A percentile compares a stretch with the other conserved stretches of the same genome.
These are phyloP conservation scores for Andrena bicolor DNA, from an alignment of 2,888 invertebrate species.

Conservation along the genomic window DNA sequence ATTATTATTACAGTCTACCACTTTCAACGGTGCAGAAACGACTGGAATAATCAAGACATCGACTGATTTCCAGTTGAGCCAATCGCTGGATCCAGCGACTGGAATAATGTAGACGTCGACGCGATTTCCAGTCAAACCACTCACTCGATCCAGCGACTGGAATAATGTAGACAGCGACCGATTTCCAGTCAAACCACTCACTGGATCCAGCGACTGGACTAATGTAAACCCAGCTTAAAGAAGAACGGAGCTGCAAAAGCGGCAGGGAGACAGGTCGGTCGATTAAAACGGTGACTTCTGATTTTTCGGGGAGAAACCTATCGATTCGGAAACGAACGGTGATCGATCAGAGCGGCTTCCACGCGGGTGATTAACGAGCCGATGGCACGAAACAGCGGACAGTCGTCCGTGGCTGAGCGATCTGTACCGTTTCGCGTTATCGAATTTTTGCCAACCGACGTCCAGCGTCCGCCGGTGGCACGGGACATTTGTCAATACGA, in stretches of 20 bases:
- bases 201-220: no score
- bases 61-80: no score
- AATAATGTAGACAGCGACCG: no score
- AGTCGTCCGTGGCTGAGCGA: background rate
- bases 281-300: slow-evolving; percentile 28
- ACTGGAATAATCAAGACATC: no score
- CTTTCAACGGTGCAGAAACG: no score
- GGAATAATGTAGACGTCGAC: no score
- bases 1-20: no score
- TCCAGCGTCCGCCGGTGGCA: background rate
- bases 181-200: no score
- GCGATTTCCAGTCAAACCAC: no score
- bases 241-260: background rate
- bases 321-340: background rate
- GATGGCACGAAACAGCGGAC: slow-evolving; percentile 19
- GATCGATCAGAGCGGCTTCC: slow-evolving; percentile 7
- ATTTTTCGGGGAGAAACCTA: slow-evolving; percentile 6
- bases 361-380: slow-evolving; percentile 37
- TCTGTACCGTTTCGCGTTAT: slow-evolving; percentile 15
- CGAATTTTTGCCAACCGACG: background rate
- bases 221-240: no score
- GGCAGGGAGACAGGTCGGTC: background rate
- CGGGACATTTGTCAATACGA: slow-evolving; percentile 5
- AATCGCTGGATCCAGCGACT: no score
- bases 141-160: no score